Evolutionary conservation across 2,113 vertebrate genomes (phyloP), one percentile per base, ranked within the genome.

Genomic region (Anser brachyrhynchus): DNA sequence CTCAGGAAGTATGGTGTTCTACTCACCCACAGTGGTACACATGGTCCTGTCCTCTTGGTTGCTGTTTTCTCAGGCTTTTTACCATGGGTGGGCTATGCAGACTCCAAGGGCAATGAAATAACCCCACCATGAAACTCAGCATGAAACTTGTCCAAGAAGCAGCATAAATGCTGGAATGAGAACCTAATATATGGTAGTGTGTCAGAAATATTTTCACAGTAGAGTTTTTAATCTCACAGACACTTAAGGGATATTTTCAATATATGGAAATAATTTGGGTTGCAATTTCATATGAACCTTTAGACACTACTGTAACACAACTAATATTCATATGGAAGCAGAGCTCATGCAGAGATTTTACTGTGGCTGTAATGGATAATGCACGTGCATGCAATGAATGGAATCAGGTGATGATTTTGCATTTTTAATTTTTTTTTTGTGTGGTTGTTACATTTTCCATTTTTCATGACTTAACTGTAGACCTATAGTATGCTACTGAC

Each of bases 11-110:
- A 62, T 76, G 33, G 13, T 67, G 58, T 62, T 10, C 3, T 33
- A 44, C 20, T 35, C 10, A 55, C 4, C 13, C 2, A 3, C 35
- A 28, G 13, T 6, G 2, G n/a, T 19, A n/a, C 8, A 26, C 5
- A 39, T 2, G 8, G 46, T 57, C 12, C 29, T 76, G 10, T 62
- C 46, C 39, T 43, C 9, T 13, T 20, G 3, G 9, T 5, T 62
- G 28, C 23, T 49, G 25, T 70, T 71, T 87, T 28, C 35, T 35
- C 52, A 29, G 52, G 14, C 52, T 54, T 54, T 54, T 54, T 54
- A 14, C 52, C 26, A 54, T 28, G 52, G 17, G 15, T 21, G 18
- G 31, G 35, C 7, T 28, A 17, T 13, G 16, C 3, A 49, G 19
- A 54, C 0, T 6, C 3, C 9, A 5, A 22, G 22, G 15, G 43